Evolutionary conservation across 2,797 vertebrate species (phyloP).

Genomic region (Natrix natrix): DNA sequence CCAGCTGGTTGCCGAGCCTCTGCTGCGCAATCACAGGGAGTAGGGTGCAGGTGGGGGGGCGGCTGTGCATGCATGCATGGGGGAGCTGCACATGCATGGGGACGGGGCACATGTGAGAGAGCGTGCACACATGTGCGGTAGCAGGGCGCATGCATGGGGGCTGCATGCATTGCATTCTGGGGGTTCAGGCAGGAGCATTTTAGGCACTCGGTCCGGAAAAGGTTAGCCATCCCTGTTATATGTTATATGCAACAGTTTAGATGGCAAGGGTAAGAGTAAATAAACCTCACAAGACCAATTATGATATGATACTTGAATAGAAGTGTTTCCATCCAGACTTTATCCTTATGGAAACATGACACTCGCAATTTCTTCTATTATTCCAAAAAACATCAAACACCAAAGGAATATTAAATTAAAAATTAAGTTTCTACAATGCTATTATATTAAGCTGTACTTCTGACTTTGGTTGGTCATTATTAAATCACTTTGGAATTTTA

Average conservation of each 20-base stretch:
- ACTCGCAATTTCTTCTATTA: neutral
- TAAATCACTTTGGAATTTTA: constrained; percentile 25
- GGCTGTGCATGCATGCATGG: too few species aligned
- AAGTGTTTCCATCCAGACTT: neutral
- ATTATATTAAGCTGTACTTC: constrained; percentile 23
- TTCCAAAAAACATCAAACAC: constrained; percentile 16
- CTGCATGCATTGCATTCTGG: too few species aligned
- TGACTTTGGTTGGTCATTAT: constrained; percentile 9
- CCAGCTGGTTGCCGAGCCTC: too few species aligned
- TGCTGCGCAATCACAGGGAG: too few species aligned
- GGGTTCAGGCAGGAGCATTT: too few species aligned
- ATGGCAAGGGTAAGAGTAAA: neutral
- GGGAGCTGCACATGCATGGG: too few species aligned
- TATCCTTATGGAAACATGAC: neutral
- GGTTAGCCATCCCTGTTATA: too few species aligned
- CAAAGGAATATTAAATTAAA: constrained; percentile 8
- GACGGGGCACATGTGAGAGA: too few species aligned
- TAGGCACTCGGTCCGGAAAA: too few species aligned
- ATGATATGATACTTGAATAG: neutral
- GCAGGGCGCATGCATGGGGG: too few species aligned
- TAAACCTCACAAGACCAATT: neutral
- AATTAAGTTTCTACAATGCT: constrained; percentile 31
- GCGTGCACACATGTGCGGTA: too few species aligned
- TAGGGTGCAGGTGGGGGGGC: too few species aligned
- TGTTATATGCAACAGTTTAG: neutral